A percentile compares a stretch with the other conserved stretches of the same genome.
phyloP scores from a whole-genome alignment of 2,113 vertebrate genomes.

The Lota lota region DNA sequence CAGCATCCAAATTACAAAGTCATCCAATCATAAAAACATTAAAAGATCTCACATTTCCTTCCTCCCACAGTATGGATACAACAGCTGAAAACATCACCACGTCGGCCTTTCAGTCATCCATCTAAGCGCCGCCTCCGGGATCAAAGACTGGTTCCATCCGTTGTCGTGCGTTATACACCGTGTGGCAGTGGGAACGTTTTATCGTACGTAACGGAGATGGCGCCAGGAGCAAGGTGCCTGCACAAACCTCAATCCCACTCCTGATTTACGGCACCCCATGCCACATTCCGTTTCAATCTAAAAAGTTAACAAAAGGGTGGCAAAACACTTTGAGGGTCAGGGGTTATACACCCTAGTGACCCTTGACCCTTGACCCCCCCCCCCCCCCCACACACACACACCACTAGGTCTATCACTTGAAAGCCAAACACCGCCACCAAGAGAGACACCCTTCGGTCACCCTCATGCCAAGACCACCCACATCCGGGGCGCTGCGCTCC shows the following conservation, averaged over 20 bases:
- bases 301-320: slow-evolving; percentile 1
- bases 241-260: background rate
- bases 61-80: too few species aligned
- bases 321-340: slow-evolving; percentile 11
- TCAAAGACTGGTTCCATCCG: too few species aligned
- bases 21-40: too few species aligned
- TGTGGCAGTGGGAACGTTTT: too few species aligned
- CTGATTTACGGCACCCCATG: background rate
- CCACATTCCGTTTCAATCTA: background rate
- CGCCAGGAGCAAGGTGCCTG: too few species aligned
- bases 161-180: too few species aligned
- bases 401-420: slow-evolving; percentile 12
- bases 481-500: slow-evolving; percentile 13
- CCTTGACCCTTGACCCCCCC: slow-evolving; percentile 8
- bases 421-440: slow-evolving; percentile 1
- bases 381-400: background rate
- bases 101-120: too few species aligned
- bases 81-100: too few species aligned
- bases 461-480: slow-evolving; percentile 43
- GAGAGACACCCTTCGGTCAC: slow-evolving; percentile 11
- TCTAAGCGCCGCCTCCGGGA: too few species aligned
- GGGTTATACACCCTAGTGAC: slow-evolving; percentile 8
- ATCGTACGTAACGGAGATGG: too few species aligned
- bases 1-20: too few species aligned
- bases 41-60: too few species aligned